A percentile compares a stretch with the other conserved stretches of the same genome.
phyloP scores from a whole-genome alignment of 2,888 invertebrate genomes.

The Epistrophella euchroma region DNA sequence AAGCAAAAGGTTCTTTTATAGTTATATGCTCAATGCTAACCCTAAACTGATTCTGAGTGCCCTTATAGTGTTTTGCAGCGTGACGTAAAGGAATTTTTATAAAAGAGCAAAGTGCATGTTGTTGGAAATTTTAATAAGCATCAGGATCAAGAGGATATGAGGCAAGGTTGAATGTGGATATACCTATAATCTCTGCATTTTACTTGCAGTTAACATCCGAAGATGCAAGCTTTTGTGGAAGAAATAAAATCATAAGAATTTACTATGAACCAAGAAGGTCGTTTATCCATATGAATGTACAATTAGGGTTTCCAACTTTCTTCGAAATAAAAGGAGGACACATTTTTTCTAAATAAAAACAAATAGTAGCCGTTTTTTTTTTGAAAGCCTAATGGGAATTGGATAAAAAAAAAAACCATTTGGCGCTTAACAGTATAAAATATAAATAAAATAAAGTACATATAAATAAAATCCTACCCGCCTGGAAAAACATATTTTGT shows the following conservation, averaged over 20 bases:
- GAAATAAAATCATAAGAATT: not conserved
- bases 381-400: no score
- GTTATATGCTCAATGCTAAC: constrained; percentile 9
- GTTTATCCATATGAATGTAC: no score
- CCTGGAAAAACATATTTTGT: no score
- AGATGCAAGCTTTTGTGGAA: not conserved
- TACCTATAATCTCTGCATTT: not conserved
- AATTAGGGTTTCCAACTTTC: no score
- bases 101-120: constrained; percentile 5
- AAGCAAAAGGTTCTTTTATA: not conserved
- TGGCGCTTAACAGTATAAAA: no score
- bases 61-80: constrained; percentile 7
- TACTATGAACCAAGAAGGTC: no score
- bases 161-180: not conserved
- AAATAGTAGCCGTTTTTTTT: no score
- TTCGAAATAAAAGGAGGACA: no score
- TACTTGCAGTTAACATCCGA: constrained; percentile 2
- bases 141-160: constrained; percentile 11
- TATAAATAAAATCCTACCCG: no score
- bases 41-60: constrained; percentile 13
- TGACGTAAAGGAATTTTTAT: constrained; percentile 7
- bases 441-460: no score
- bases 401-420: no score
- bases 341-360: no score
- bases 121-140: constrained; percentile 16